These are phyloP conservation scores for Bruchidius siliquastri DNA, from an alignment of 2,888 invertebrate genomes.

Conservation along the genomic window DNA sequence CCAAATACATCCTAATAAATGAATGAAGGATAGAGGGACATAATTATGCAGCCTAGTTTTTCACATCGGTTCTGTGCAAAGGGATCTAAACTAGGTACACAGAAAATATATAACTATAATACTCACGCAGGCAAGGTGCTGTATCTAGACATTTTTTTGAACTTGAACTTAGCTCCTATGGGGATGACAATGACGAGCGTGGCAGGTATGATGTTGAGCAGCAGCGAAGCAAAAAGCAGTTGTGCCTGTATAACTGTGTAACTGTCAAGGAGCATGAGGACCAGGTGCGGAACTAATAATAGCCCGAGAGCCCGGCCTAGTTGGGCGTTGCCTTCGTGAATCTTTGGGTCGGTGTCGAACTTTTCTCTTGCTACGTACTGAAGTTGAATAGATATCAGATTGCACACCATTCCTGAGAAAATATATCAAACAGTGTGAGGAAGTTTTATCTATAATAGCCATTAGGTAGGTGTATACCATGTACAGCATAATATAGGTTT, in stretches of 20 bases:
- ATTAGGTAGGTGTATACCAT: too few relatives aligned
- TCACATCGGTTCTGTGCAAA: too few relatives aligned
- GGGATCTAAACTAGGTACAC: too few relatives aligned
- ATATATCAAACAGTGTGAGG: slow-evolving; percentile 3
- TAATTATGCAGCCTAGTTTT: too few relatives aligned
- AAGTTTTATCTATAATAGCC: too few relatives aligned
- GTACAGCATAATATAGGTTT: too few relatives aligned
- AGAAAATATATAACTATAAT: not conserved
- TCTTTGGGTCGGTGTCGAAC: slow-evolving; percentile 21
- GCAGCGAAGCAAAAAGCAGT: slow-evolving; percentile 23
- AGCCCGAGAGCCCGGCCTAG: slow-evolving; percentile 25
- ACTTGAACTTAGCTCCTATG: not conserved
- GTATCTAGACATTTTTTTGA: slow-evolving; percentile 21
- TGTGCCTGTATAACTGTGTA: slow-evolving; percentile 19
- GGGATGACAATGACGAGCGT: slow-evolving; percentile 20
- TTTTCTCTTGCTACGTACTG: slow-evolving; percentile 21
- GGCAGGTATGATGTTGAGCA: slow-evolving; percentile 29
- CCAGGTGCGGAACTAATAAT: slow-evolving; percentile 27
- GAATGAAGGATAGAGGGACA: too few relatives aligned
- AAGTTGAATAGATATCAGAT: slow-evolving; percentile 25
- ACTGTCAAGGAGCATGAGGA: slow-evolving; percentile 19
- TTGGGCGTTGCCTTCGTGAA: slow-evolving; percentile 24
- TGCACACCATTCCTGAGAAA: slow-evolving; percentile 24
- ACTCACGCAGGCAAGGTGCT: slow-evolving; percentile 25
- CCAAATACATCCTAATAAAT: too few relatives aligned